Percentiles rank a stretch among this genome's conserved stretches.
Conservation (phyloP, 2,888 invertebrate species). For the Drosophila vallismaia region DNA sequence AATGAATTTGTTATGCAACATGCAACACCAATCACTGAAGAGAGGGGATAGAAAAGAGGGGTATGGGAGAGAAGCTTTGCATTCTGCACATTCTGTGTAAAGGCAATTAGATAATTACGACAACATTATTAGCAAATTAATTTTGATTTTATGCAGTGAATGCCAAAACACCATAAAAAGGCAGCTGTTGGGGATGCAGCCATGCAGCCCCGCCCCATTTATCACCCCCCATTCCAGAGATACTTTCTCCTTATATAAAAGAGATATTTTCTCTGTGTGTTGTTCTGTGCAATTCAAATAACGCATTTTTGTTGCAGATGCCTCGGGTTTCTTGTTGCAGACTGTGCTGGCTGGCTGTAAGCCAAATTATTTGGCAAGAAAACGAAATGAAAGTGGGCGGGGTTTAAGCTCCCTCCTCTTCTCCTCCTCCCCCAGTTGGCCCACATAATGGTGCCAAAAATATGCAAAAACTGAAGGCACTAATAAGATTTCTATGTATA, state of each 20-base stretch:
- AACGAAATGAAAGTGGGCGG: conserved; percentile 4
- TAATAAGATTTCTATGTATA: conserved; percentile 5
- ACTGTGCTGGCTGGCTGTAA: conserved; percentile 38
- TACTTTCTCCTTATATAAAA: conserved; percentile 3
- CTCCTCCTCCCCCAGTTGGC: conserved; percentile 14
- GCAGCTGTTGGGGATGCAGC: not conserved
- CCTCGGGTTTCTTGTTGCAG: conserved; percentile 18
- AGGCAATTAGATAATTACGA: conserved; percentile 58
- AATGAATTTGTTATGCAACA: conserved; percentile 41
- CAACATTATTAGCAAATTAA: conserved; percentile 63
- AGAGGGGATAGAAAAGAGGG: not conserved
- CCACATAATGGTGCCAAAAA: conserved; percentile 31
- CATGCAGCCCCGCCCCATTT: too few relatives aligned
- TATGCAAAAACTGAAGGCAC: not conserved
- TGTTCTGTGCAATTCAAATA: conserved; percentile 31
- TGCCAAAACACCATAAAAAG: conserved; percentile 25
- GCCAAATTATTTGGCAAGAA: conserved; percentile 55
- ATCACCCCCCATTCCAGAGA: not conserved
- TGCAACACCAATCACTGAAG: conserved; percentile 4
- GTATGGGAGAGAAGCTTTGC: not conserved
- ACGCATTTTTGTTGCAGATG: conserved; percentile 33
- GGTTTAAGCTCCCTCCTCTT: not conserved
- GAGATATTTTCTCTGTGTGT: not conserved
- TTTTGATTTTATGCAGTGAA: conserved; percentile 52
- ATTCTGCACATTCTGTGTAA: not conserved